Percentiles rank a stretch among this genome's conserved stretches.
These are phyloP conservation scores for Zoanthus gigantus DNA, from an alignment of 92 coral and sea anemone genomes.

Conservation along the genomic window DNA sequence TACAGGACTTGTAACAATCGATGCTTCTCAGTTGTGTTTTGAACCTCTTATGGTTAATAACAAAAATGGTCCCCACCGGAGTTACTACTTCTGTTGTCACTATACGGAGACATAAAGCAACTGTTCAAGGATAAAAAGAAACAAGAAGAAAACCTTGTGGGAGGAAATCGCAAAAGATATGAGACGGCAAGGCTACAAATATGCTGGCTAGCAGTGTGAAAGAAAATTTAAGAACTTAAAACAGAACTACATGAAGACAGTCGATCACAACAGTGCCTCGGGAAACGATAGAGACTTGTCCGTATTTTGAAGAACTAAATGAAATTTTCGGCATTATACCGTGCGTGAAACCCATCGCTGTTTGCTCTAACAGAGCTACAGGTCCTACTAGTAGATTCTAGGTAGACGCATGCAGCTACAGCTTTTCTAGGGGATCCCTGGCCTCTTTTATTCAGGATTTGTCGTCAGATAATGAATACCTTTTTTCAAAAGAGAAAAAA, in stretches of 20 bases:
- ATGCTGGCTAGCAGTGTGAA: conserved; percentile 27
- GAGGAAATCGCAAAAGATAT: background rate
- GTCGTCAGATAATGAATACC: no score
- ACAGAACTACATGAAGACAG: conserved; percentile 61
- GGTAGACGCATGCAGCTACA: background rate
- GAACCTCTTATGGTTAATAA: no score
- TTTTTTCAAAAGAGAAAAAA: no score
- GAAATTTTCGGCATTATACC: conserved; percentile 59
- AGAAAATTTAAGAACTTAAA: conserved; percentile 63
- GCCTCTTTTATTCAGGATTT: no score
- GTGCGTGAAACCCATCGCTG: conserved; percentile 52
- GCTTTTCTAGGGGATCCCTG: background rate
- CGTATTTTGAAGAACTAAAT: conserved; percentile 58
- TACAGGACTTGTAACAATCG: no score
- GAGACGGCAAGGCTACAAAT: background rate
- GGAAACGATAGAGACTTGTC: conserved; percentile 54
- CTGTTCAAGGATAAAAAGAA: background rate
- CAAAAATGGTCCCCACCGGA: no score
- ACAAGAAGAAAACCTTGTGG: background rate
- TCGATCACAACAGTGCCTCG: conserved; percentile 59
- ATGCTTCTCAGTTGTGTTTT: no score
- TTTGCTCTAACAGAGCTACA: conserved; percentile 52
- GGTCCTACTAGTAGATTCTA: no score
- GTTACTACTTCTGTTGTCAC: no score
- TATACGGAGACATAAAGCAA: no score